phyloP scores from a whole-genome alignment of 1,140 invertebrate genomes.

The roundworm (Caenorhabditis elegans) region DNA sequence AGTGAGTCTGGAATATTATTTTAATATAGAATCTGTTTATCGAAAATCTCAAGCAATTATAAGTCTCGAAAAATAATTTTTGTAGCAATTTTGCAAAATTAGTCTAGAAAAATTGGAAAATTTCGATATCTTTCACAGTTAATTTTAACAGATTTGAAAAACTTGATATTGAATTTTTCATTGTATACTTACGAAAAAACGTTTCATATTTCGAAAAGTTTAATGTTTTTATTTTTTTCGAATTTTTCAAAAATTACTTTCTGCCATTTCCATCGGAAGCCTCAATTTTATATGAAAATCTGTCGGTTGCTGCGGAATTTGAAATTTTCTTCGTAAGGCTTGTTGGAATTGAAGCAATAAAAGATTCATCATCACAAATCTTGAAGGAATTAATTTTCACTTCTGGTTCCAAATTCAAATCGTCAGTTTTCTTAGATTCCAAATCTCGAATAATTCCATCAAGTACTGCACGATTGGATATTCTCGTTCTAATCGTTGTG shows the following conservation, averaged over 20 bases:
- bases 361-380: background rate
- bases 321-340: background rate
- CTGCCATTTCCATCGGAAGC: background rate
- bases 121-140: too few relatives aligned
- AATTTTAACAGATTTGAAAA: too few relatives aligned
- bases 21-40: too few relatives aligned
- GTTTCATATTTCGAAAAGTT: too few relatives aligned
- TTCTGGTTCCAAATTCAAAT: background rate
- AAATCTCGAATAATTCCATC: background rate
- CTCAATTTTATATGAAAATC: conserved; percentile 10
- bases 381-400: background rate
- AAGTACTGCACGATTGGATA: background rate
- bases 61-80: too few relatives aligned
- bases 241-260: background rate
- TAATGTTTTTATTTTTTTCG: too few relatives aligned
- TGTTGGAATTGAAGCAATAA: background rate
- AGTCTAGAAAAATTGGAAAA: too few relatives aligned
- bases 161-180: too few relatives aligned
- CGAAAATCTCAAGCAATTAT: too few relatives aligned
- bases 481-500: background rate
- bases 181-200: too few relatives aligned
- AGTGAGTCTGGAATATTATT: background rate
- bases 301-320: background rate
- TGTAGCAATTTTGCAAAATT: too few relatives aligned
- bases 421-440: background rate